Conservation (phyloP, 2,797 vertebrate species). For the Paguma larvata region DNA sequence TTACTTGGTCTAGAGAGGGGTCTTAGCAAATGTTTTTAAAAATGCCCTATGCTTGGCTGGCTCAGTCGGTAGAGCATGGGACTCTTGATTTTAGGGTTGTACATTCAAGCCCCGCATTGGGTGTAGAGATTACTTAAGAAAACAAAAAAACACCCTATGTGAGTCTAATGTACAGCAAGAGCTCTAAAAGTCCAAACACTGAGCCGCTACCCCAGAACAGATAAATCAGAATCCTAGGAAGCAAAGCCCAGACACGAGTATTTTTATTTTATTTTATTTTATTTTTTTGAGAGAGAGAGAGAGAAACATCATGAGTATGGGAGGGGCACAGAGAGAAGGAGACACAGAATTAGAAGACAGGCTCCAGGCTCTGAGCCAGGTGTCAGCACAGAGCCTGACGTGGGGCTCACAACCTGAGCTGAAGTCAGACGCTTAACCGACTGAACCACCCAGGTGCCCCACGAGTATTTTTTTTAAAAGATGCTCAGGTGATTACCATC, state of each 20-base stretch:
- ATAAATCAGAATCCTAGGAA: background rate
- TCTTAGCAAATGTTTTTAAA: background rate
- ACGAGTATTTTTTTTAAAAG: background rate
- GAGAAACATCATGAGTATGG: no score
- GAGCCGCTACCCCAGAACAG: background rate
- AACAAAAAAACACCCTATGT: background rate
- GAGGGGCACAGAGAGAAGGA: no score
- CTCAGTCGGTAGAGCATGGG: background rate
- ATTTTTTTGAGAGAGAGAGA: no score
- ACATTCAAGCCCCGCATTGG: background rate
- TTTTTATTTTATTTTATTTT: background rate
- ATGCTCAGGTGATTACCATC: background rate
- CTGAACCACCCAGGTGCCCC: no score
- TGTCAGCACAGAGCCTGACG: no score
- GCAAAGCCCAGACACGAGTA: background rate
- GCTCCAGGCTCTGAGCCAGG: no score
- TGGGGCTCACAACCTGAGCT: no score
- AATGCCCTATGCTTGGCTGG: background rate
- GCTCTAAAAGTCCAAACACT: background rate
- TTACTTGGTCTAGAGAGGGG: background rate
- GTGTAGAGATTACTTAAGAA: background rate
- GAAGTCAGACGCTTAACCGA: no score
- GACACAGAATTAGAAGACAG: no score
- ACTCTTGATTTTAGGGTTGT: background rate
- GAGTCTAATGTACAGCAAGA: background rate